These are phyloP conservation scores for Pocillopora meandrina DNA, from an alignment of 92 coral and sea anemone species.

Conservation along the genomic window DNA sequence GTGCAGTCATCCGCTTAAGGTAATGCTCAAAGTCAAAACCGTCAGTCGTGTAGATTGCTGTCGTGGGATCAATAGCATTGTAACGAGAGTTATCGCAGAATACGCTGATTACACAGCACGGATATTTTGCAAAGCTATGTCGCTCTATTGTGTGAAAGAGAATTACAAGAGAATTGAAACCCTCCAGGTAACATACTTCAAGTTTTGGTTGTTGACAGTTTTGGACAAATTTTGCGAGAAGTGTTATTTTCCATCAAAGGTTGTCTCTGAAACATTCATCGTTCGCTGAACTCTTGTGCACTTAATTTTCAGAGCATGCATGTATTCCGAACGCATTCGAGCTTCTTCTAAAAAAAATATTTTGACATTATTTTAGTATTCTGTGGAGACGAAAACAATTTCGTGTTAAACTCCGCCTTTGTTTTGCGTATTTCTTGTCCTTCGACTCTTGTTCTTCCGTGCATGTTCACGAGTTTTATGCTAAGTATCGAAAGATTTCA, in stretches of 20 bases:
- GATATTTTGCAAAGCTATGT: neutral
- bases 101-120: neutral
- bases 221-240: neutral
- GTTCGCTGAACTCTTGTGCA: neutral
- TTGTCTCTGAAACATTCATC: neutral
- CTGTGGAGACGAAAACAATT: no score
- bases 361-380: no score
- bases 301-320: neutral
- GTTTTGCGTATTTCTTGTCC: no score
- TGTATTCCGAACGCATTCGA: neutral
- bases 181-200: slow-evolving; percentile 24
- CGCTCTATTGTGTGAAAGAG: slow-evolving; percentile 22
- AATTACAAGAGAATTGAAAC: slow-evolving; percentile 11
- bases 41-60: neutral
- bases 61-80: slow-evolving; percentile 1
- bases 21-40: neutral
- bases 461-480: no score
- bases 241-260: neutral
- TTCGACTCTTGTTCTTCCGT: no score
- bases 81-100: neutral
- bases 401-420: no score
- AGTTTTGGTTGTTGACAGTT: neutral
- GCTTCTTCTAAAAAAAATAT: no score
- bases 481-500: no score
- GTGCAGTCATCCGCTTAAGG: slow-evolving; percentile 14